Evolutionary conservation across 2,797 vertebrate genomes (phyloP).

Genomic region (Poeciliopsis turneri): DNA sequence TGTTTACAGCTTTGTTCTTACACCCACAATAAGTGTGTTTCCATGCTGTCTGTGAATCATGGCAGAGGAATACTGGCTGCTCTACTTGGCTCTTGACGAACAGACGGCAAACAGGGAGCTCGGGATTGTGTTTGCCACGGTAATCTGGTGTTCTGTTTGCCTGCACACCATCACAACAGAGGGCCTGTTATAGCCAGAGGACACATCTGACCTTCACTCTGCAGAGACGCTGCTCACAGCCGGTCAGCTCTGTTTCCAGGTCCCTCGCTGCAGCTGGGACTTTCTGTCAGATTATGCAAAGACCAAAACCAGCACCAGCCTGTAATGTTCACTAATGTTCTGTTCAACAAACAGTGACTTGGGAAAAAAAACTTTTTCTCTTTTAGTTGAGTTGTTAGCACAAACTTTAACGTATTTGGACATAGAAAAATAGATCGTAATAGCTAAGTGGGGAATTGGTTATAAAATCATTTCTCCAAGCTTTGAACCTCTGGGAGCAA

Average conservation of each 20-base stretch:
- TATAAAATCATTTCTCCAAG: background rate
- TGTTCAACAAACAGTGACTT: conserved; percentile 7
- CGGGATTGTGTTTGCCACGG: conserved; percentile 46
- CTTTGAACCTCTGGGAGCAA: background rate
- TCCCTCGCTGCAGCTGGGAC: conserved; percentile 29
- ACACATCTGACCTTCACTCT: conserved; percentile 76
- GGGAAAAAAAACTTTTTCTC: background rate
- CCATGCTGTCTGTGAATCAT: conserved; percentile 51
- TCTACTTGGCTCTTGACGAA: conserved; percentile 65
- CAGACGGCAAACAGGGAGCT: conserved; percentile 48
- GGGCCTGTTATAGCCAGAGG: conserved; percentile 69
- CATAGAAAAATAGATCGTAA: background rate
- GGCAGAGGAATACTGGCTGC: conserved; percentile 63
- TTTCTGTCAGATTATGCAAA: conserved; percentile 45
- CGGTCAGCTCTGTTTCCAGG: conserved; percentile 32
- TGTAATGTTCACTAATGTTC: conserved; percentile 9
- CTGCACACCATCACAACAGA: conserved; percentile 64
- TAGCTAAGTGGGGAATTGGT: background rate
- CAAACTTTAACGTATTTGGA: background rate
- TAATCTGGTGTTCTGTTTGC: conserved; percentile 58
- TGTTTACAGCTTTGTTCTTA: conserved; percentile 47
- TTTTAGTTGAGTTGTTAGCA: background rate
- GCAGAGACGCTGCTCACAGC: conserved; percentile 52
- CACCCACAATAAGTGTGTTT: conserved; percentile 64
- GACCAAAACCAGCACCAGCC: conserved; percentile 16